Base-by-base conservation (phyloP, 2,888 invertebrate species). In the Congeria kusceri region DNA sequence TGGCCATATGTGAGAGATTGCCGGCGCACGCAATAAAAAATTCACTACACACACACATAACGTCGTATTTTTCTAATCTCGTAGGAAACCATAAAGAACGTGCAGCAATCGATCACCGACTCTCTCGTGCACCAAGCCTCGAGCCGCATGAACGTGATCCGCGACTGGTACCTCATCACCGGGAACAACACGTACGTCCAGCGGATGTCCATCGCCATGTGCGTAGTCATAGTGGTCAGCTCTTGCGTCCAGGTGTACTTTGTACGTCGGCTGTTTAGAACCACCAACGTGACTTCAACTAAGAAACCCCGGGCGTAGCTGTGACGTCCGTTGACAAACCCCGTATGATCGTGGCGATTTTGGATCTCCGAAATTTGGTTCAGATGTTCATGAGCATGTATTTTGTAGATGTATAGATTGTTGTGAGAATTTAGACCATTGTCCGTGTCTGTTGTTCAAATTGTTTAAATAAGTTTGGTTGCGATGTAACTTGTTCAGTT, bases 121-220 rank as follows among this genome's bases (percentile, higher is more conserved):
- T 84, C 87, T 47, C 69, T 65, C 46, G 57, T 77, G 5, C 84
- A 87, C 63, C 90, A 89, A 71, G 82, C 89, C 3, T 74, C 78
- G 20, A 82, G 85, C 44, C 78, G 90, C n/a, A 86, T 88, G 78
- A 79, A 87, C 64, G 84, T 88, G 15, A 74, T 90, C 2, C 81
- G 83, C 47, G 91, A 91, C 82, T 90, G 87, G 87, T 91, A 91
- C 70, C 73, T 88, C 4, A 79, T 88, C 9, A 72, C 58, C 0
- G 84, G 83, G 9, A 91, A 90, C 74, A 86, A 88, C 59, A 62
- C 53, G 7, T 90, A 88, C 77, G 96, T 98, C n/a, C 95, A 96
- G 80, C 96, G 96, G 77, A 98, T 98, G 97, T 98, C 98, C 0
- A 89, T 98, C 2, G 95, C 96, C 65, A 98, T 98, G 94, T 97